phyloP scores from a whole-genome alignment of 2,888 invertebrate genomes.

The Drosophila phalerata region DNA sequence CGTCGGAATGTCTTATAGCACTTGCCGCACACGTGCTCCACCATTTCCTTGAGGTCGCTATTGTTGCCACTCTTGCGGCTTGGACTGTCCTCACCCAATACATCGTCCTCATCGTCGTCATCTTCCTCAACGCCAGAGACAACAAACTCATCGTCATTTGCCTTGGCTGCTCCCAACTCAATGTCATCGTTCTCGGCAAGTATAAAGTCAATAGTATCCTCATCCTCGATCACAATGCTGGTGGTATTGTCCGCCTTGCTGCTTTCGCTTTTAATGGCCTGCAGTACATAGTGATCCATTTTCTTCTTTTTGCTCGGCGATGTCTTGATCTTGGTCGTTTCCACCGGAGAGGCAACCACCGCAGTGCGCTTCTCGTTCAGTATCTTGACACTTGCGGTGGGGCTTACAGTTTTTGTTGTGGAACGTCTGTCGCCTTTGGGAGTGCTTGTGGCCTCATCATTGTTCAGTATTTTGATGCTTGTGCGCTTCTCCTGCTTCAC shows the following conservation, averaged over 20 bases:
- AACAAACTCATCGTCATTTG: conserved; percentile 59
- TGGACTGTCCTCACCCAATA: conserved; percentile 3
- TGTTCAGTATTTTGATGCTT: conserved; percentile 70
- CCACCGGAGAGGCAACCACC: conserved; percentile 36
- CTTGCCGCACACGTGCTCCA: conserved; percentile 85
- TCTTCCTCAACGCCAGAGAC: conserved; percentile 64
- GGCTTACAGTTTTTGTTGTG: conserved; percentile 33
- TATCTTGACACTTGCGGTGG: conserved; percentile 56
- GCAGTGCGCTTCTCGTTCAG: conserved; percentile 61
- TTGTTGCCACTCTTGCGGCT: conserved; percentile 37
- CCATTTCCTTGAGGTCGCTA: conserved; percentile 77
- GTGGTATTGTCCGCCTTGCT: conserved; percentile 55
- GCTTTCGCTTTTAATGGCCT: conserved; percentile 78
- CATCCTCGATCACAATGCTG: conserved; percentile 56
- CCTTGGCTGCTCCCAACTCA: conserved; percentile 41
- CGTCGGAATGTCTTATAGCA: conserved; percentile 84
- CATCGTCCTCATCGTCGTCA: conserved; percentile 64
- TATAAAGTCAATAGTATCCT: conserved; percentile 80
- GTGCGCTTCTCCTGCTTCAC: conserved; percentile 60
- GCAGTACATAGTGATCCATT: conserved; percentile 82
- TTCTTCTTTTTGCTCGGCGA: conserved; percentile 61
- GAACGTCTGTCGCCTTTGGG: conserved; percentile 44
- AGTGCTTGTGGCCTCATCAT: conserved; percentile 49
- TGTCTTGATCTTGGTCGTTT: conserved; percentile 69
- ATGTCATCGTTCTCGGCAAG: conserved; percentile 72